A percentile compares a stretch with the other conserved stretches of the same genome.
Conservation (phyloP, 2,797 vertebrate species). For the Botia almorhae region DNA sequence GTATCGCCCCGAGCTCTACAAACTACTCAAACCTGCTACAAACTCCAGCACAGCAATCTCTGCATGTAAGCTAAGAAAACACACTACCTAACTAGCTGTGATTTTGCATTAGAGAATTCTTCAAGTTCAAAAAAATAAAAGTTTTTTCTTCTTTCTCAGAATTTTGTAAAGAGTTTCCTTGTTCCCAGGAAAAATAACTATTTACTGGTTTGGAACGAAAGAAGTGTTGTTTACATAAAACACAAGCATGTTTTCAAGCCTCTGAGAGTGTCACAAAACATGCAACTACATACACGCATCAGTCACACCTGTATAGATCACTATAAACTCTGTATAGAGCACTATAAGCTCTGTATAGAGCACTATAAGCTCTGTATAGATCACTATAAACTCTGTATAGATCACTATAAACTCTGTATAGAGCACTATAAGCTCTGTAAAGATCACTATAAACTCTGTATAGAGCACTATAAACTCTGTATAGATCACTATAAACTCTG, state of each 20-base stretch:
- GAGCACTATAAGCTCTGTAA: not conserved
- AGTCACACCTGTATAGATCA: not conserved
- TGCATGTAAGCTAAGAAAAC: not conserved
- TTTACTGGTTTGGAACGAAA: no score
- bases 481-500: not conserved
- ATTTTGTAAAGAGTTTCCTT: no score
- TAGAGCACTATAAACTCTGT: not conserved
- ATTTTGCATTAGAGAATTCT: no score
- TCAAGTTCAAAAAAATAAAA: no score
- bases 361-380: not conserved
- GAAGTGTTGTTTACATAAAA: not conserved
- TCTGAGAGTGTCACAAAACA: not conserved
- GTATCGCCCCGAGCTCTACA: not conserved
- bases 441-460: not conserved
- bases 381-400: not conserved
- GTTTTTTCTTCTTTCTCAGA: no score
- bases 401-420: not conserved
- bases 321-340: not conserved
- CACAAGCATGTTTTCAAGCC: constrained; percentile 33
- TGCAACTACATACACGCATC: not conserved
- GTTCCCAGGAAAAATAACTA: no score
- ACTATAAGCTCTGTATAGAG: not conserved
- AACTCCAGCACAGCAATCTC: not conserved
- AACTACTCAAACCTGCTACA: not conserved
- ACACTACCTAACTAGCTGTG: no score